These are phyloP conservation scores for Anomalospiza imberbis DNA, from an alignment of 2,797 vertebrate species.

Conservation along the genomic window DNA sequence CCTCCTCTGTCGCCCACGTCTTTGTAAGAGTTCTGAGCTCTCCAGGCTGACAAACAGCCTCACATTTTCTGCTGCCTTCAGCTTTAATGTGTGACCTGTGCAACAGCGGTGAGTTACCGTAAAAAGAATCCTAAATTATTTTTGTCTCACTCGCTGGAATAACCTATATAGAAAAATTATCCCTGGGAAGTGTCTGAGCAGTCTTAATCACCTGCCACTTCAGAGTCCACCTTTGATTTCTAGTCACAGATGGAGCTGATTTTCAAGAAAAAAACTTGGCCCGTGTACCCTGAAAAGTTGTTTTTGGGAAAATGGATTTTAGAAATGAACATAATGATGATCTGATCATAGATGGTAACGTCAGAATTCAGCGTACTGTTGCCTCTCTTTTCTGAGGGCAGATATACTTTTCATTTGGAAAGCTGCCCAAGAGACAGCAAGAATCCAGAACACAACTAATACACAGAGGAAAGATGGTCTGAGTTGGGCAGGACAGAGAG, in stretches of 20 bases:
- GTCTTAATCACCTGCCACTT: neutral
- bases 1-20: neutral
- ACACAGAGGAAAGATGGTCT: neutral
- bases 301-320: neutral
- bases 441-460: neutral
- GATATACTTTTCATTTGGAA: neutral
- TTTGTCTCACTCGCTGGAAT: neutral
- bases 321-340: neutral
- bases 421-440: neutral
- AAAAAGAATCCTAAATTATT: neutral
- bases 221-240: neutral
- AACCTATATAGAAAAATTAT: neutral
- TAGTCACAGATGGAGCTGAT: neutral
- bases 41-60: neutral
- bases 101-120: neutral
- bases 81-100: neutral
- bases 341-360: neutral
- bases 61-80: neutral
- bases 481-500: neutral
- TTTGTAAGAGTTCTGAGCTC: neutral
- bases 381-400: neutral
- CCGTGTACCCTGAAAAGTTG: neutral
- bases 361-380: neutral
- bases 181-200: neutral
- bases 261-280: slow-evolving; percentile 23